Evolutionary conservation across 2,888 invertebrate genomes (phyloP).

Genomic region (Pammene aurita): DNA sequence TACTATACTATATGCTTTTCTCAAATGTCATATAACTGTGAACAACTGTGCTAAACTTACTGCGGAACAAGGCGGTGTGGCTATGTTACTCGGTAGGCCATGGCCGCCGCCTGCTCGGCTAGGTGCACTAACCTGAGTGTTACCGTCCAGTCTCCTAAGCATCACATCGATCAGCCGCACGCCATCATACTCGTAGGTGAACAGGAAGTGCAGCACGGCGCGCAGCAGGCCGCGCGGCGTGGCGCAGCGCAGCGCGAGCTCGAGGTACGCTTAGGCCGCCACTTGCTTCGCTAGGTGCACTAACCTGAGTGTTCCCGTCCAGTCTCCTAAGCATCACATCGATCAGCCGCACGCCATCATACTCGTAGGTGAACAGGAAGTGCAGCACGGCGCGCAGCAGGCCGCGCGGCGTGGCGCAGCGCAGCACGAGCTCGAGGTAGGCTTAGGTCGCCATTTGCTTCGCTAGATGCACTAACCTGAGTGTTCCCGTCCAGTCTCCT

Average conservation of each 20-base stretch:
- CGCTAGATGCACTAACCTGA: slow-evolving; percentile 85
- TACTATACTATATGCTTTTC: too few relatives aligned
- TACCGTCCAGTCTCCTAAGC: slow-evolving; percentile 89
- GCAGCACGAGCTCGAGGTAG: slow-evolving; percentile 95
- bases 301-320: slow-evolving; percentile 88
- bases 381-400: slow-evolving; percentile 91
- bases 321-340: slow-evolving; percentile 92
- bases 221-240: slow-evolving; percentile 87
- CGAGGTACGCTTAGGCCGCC: slow-evolving; percentile 96
- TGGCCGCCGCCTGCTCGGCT: slow-evolving; percentile 95
- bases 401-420: slow-evolving; percentile 86
- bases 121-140: slow-evolving; percentile 85
- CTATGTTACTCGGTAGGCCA: too few relatives aligned
- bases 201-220: slow-evolving; percentile 92
- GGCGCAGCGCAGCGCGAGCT: slow-evolving; percentile 91
- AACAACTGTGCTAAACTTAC: too few relatives aligned
- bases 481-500: slow-evolving; percentile 89
- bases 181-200: slow-evolving; percentile 92
- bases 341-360: slow-evolving; percentile 92
- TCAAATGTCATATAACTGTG: too few relatives aligned
- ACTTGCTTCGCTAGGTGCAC: slow-evolving; percentile 88
- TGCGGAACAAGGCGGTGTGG: too few relatives aligned
- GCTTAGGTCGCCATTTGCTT: slow-evolving; percentile 96
- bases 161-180: slow-evolving; percentile 91
- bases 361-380: slow-evolving; percentile 92